These are phyloP conservation scores for Zaprionus kolodkinae DNA, from an alignment of 1,140 invertebrate species.

Conservation along the genomic window DNA sequence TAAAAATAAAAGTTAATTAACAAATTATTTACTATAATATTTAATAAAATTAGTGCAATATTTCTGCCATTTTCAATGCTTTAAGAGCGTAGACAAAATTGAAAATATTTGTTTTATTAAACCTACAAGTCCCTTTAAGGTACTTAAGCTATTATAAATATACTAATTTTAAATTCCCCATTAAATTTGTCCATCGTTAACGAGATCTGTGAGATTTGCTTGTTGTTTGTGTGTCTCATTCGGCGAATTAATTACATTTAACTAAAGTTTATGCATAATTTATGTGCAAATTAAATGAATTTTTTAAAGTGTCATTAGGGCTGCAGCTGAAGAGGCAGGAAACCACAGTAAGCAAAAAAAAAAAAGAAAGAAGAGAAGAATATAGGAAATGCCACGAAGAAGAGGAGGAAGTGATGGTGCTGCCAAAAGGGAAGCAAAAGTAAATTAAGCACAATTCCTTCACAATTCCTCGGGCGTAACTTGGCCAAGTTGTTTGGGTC, in stretches of 20 bases:
- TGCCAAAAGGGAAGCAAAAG: constrained; percentile 51
- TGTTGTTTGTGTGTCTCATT: constrained; percentile 14
- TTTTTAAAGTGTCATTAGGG: constrained; percentile 51
- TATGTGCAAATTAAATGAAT: constrained; percentile 42
- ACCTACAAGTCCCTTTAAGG: too few relatives aligned
- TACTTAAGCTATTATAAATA: not conserved
- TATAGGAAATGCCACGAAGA: not conserved
- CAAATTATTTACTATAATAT: too few relatives aligned
- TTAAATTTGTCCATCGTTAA: not conserved
- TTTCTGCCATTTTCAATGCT: too few relatives aligned
- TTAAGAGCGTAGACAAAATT: too few relatives aligned
- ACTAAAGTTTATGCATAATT: constrained; percentile 43
- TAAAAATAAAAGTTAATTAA: too few relatives aligned
- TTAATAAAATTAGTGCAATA: too few relatives aligned
- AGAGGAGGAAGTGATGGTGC: constrained; percentile 17
- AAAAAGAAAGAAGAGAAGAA: not conserved
- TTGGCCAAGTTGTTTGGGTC: constrained; percentile 44
- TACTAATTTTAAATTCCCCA: not conserved
- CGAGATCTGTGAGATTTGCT: not conserved
- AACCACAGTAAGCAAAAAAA: constrained; percentile 14
- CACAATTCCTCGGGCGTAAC: constrained; percentile 64
- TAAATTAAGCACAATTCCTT: constrained; percentile 71
- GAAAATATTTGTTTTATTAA: too few relatives aligned
- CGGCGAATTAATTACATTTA: constrained; percentile 47
- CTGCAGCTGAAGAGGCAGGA: constrained; percentile 14